Evolutionary conservation across 37 sponge, comb jelly and placozoan species (phyloP).

Genomic region (Theonella swinhoei): DNA sequence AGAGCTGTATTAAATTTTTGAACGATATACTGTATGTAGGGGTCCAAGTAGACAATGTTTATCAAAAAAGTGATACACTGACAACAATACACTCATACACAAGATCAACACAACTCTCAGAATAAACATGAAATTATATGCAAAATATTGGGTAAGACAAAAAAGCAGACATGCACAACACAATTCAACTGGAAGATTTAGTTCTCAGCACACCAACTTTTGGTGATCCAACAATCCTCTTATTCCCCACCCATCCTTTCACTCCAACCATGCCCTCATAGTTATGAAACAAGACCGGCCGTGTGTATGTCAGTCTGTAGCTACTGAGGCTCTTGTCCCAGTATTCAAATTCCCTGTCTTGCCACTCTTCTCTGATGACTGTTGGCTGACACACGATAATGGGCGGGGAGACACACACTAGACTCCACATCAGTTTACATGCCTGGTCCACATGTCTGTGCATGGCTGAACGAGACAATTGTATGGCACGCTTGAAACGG

Average conservation of each 20-base stretch:
- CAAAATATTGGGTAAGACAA: too few species aligned
- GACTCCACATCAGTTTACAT: conserved; percentile 28
- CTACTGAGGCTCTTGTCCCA: conserved; percentile 25
- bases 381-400: conserved; percentile 26
- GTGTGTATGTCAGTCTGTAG: conserved; percentile 28
- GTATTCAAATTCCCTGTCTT: conserved; percentile 58
- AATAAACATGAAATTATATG: too few species aligned
- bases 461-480: not conserved
- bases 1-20: too few species aligned
- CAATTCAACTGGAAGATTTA: too few species aligned
- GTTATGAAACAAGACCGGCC: conserved; percentile 55
- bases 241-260: conserved; percentile 70
- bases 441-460: conserved; percentile 38
- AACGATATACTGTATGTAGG: too few species aligned
- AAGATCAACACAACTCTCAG: too few species aligned
- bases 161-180: too few species aligned
- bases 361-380: conserved; percentile 47
- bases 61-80: too few species aligned
- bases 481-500: not conserved
- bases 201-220: not conserved
- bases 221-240: not conserved
- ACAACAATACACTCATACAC: too few species aligned
- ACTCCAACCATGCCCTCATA: conserved; percentile 47
- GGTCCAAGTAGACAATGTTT: too few species aligned
- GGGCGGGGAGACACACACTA: conserved; percentile 37